Percentiles rank a stretch among this genome's conserved stretches.
Evolutionary conservation across 1,140 invertebrate genomes (phyloP).

Genomic region (Lysiphlebus fabarum): DNA sequence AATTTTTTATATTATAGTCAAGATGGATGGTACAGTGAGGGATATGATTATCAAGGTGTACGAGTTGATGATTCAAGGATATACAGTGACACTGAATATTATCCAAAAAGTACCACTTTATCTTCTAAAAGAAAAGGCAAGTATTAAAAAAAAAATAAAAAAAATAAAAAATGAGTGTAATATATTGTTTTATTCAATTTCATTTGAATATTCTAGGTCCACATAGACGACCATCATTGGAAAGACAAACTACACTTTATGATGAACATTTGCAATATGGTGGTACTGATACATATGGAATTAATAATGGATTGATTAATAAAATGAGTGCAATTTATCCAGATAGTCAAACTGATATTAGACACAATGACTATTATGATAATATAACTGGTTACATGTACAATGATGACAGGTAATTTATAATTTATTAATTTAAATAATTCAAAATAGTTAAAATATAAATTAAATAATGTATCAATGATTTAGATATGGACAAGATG

Average conservation of each 20-base stretch:
- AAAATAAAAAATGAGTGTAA: conserved; percentile 15
- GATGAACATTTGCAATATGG: conserved; percentile 64
- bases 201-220: conserved; percentile 34
- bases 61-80: conserved; percentile 49
- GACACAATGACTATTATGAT: conserved; percentile 52
- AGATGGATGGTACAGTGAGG: conserved; percentile 54
- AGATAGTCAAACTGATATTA: conserved; percentile 46
- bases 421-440: neutral
- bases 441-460: too few relatives aligned
- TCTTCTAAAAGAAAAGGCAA: conserved; percentile 48
- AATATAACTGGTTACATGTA: conserved; percentile 51
- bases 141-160: neutral
- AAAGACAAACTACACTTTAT: conserved; percentile 75
- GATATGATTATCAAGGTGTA: conserved; percentile 50
- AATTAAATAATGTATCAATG: neutral
- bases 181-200: conserved; percentile 17
- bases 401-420: conserved; percentile 57
- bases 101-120: conserved; percentile 42
- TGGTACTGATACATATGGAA: conserved; percentile 36
- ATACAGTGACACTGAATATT: conserved; percentile 55
- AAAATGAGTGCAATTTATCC: conserved; percentile 49
- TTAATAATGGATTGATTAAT: conserved; percentile 36
- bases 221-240: conserved; percentile 70
- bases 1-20: conserved; percentile 45
- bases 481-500: conserved; percentile 60